Conservation (phyloP, 2,113 vertebrate species). For the Alces alces region DNA sequence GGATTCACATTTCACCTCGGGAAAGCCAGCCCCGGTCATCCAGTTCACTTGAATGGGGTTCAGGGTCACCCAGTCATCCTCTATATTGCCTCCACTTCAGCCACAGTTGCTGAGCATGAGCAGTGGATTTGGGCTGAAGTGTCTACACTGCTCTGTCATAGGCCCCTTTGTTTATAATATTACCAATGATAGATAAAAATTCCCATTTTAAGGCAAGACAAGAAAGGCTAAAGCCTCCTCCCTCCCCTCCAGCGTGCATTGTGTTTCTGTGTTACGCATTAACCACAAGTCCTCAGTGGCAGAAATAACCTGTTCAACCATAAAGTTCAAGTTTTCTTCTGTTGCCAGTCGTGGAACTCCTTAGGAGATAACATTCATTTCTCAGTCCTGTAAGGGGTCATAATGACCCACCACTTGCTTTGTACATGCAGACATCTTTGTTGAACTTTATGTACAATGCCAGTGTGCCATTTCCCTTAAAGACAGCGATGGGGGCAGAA, state of each 20-base stretch:
- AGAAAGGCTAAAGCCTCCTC: background rate
- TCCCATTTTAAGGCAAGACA: background rate
- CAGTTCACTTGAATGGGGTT: background rate
- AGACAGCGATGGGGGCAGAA: background rate
- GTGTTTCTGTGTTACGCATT: background rate
- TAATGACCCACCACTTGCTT: background rate
- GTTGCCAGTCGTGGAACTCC: background rate
- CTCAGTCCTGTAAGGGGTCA: background rate
- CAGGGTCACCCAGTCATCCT: background rate
- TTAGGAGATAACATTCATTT: background rate
- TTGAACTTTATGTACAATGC: background rate
- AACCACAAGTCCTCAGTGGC: background rate
- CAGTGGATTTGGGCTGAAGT: background rate
- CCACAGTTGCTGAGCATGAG: background rate
- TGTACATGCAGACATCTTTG: background rate
- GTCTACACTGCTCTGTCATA: too few relatives aligned
- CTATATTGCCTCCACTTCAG: rapidly evolving
- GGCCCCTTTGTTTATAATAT: background rate
- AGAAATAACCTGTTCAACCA: background rate
- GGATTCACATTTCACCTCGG: background rate
- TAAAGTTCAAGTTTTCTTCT: background rate
- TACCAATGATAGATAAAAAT: background rate
- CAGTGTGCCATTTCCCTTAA: background rate
- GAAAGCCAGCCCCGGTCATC: background rate
- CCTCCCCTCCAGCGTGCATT: background rate